phyloP scores from a whole-genome alignment of 2,797 vertebrate species.

The Melanogrammus aeglefinus region DNA sequence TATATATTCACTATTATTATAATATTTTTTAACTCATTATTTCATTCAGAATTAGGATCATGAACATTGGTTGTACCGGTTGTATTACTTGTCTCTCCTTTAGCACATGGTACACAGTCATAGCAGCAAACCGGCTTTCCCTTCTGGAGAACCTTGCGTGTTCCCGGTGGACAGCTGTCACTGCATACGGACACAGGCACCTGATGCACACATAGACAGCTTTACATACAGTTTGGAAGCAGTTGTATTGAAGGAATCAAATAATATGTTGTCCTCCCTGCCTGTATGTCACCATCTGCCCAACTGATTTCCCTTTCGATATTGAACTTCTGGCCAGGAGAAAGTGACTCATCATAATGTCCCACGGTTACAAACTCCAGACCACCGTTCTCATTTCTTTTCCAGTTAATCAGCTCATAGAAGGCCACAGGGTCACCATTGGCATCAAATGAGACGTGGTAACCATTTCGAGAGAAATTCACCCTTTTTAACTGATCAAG shows the following conservation, averaged over 20 bases:
- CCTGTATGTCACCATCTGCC: constrained; percentile 45
- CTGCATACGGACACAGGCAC: constrained; percentile 66
- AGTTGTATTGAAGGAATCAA: not conserved
- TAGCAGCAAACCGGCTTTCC: constrained; percentile 68
- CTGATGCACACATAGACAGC: constrained; percentile 30
- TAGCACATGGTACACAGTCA: constrained; percentile 65
- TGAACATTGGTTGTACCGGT: constrained; percentile 48
- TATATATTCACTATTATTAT: not conserved
- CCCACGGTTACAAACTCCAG: constrained; percentile 63
- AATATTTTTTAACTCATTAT: not conserved
- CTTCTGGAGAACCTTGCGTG: constrained; percentile 64
- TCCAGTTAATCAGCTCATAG: constrained; percentile 76
- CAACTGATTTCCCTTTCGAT: constrained; percentile 57
- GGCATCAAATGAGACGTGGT: constrained; percentile 67
- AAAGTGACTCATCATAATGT: constrained; percentile 60
- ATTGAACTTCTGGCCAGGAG: constrained; percentile 51
- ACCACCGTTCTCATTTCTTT: constrained; percentile 54
- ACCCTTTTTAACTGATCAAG: constrained; percentile 59
- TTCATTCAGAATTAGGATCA: not conserved
- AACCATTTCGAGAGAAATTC: constrained; percentile 59
- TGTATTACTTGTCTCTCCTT: constrained; percentile 66
- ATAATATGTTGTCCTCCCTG: constrained; percentile 14
- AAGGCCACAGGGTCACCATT: constrained; percentile 69
- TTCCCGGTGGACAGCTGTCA: constrained; percentile 64
- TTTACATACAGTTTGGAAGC: not conserved